Base-by-base conservation (phyloP, 2,888 invertebrate species). In the Meliscaeva auricollis region DNA sequence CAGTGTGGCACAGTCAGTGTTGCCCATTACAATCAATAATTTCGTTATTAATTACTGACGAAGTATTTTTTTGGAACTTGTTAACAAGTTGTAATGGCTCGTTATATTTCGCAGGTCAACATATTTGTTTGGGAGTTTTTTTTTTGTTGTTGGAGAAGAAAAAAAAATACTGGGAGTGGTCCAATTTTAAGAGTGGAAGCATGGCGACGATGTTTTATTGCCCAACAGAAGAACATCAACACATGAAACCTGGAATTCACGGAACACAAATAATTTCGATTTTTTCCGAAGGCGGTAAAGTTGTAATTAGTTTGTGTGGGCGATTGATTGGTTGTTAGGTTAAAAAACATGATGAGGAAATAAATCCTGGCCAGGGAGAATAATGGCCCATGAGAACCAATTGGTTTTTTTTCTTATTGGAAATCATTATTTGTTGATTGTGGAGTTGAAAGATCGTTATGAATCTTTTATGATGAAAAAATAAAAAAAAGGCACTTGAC, bases 81-180 rank as follows among this genome's bases (percentile, higher is more conserved):
- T 84, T 84, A 84, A 84, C 84, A 84, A 84, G 75, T 72, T 80
- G 80, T 84, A 80, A 84, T 80, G 84, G 84, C 70, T 84, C 80
- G 80, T 84, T 76, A 48, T 80, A 72, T 76, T 80, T 84, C 26
- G 84, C 84, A 68, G 84, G 74, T 62, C 58, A 50, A 66, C 8
- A 11, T 20, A 41, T 62, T 62, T 62, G 22, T 62, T 62, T 62
- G 41, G 3, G 22, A 15, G 44, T 44, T 15, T 20, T 48, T 48
- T 50, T 50, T 50, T 17, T 6, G 15, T 54, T 41, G 46, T 56
- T 68, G 38, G 44, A 46, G 32, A n/a, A 15, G 60, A 17, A 46
- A 32, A 20, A 30, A 32, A 22, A 35, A 3, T 26, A 66, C 22
- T 15, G 44, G 77, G 81, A 72, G 72, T 66, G 77, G 77, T 72